A percentile compares a stretch with the other conserved stretches of the same genome.
Conservation (phyloP, 2,113 vertebrate species). For the Eolophus roseicapilla region DNA sequence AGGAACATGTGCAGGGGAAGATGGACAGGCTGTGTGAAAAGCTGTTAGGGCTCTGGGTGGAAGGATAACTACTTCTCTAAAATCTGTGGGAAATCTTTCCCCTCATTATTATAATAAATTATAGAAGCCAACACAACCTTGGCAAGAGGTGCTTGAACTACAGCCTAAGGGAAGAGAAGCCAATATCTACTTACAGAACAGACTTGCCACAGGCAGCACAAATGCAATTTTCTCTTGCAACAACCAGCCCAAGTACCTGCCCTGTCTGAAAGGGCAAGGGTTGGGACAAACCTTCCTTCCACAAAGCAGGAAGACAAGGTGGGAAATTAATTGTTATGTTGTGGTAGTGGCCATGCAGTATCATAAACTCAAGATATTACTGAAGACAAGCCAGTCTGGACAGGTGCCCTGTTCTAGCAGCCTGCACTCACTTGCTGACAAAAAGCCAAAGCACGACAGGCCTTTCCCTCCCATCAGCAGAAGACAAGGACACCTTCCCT, state of each 20-base stretch:
- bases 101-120: not conserved
- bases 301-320: not conserved
- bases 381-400: not conserved
- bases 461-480: not conserved
- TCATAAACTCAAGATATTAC: not conserved
- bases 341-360: not conserved
- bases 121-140: not conserved
- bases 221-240: not conserved
- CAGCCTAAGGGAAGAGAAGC: not conserved
- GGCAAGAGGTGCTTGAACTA: conserved; percentile 6
- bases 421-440: not conserved
- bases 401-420: not conserved
- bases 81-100: conserved; percentile 10
- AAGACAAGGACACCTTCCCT: not conserved
- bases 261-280: not conserved
- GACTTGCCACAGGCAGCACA: not conserved
- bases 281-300: not conserved
- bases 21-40: not conserved
- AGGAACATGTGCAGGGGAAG: not conserved
- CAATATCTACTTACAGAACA: not conserved
- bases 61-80: not conserved
- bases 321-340: not conserved
- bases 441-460: not conserved
- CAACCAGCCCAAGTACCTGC: not conserved
- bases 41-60: not conserved